phyloP scores from a whole-genome alignment of 2,888 invertebrate genomes.

The Euzophera pinguis region DNA sequence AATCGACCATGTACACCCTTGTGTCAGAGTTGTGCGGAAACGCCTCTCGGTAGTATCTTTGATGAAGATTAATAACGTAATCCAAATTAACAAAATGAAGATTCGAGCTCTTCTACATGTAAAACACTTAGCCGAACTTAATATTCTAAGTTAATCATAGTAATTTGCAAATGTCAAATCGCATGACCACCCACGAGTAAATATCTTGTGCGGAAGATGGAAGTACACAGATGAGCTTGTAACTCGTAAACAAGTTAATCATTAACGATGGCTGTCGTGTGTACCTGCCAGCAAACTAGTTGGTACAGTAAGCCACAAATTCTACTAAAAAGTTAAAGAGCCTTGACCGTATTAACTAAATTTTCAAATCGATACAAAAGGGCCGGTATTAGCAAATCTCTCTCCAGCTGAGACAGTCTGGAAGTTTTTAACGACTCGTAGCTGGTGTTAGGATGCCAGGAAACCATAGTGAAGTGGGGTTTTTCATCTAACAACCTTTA shows the following conservation, averaged over 20 bases:
- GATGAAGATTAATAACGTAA: too few relatives aligned
- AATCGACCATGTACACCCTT: too few relatives aligned
- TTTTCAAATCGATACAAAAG: background rate
- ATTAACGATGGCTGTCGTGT: background rate
- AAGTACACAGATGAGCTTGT: background rate
- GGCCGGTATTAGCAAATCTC: too few relatives aligned
- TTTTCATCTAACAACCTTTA: too few relatives aligned
- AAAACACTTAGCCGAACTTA: background rate
- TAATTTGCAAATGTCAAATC: conserved; percentile 3
- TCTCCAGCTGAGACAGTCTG: too few relatives aligned
- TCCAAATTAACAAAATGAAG: too few relatives aligned
- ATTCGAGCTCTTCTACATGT: too few relatives aligned
- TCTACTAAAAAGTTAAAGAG: background rate
- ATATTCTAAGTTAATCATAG: background rate
- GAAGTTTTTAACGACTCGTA: too few relatives aligned
- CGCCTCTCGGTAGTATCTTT: too few relatives aligned
- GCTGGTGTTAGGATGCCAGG: too few relatives aligned
- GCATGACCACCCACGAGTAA: conserved; percentile 1
- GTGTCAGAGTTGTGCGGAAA: too few relatives aligned
- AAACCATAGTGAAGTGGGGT: too few relatives aligned
- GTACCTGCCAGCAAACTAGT: background rate
- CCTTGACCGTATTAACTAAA: background rate
- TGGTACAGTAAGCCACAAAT: background rate
- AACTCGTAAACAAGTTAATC: conserved; percentile 6
- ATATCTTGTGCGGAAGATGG: background rate